Conservation (phyloP, 2,797 vertebrate genomes). For the Chrysolophus pictus region DNA sequence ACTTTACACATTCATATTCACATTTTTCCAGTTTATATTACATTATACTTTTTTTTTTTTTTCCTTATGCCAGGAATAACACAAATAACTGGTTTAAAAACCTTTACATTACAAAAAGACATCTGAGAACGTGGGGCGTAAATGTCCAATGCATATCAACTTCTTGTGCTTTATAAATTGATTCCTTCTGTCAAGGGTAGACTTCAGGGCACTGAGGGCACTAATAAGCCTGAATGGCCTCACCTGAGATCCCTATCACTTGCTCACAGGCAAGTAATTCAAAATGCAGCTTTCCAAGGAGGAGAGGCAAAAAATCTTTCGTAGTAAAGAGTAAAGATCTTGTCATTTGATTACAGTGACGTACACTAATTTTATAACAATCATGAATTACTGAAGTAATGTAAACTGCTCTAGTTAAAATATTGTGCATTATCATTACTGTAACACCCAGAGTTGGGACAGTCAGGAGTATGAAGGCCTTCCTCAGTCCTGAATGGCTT, state of each 20-base stretch:
- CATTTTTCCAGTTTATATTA: background rate
- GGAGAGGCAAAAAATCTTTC: background rate
- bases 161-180: background rate
- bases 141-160: background rate
- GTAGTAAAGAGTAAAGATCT: background rate
- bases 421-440: background rate
- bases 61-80: background rate
- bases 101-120: background rate
- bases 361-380: background rate
- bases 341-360: background rate
- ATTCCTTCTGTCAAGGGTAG: background rate
- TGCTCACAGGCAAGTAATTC: background rate
- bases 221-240: background rate
- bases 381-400: background rate
- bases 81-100: background rate
- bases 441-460: background rate
- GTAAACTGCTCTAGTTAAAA: background rate
- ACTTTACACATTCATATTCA: background rate
- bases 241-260: rapidly evolving
- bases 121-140: background rate
- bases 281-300: background rate
- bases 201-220: background rate
- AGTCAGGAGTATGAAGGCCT: background rate
- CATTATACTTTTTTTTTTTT: background rate
- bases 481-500: rapidly evolving